These are phyloP conservation scores for Eurois occulta DNA, from an alignment of 2,888 invertebrate species.

Conservation along the genomic window DNA sequence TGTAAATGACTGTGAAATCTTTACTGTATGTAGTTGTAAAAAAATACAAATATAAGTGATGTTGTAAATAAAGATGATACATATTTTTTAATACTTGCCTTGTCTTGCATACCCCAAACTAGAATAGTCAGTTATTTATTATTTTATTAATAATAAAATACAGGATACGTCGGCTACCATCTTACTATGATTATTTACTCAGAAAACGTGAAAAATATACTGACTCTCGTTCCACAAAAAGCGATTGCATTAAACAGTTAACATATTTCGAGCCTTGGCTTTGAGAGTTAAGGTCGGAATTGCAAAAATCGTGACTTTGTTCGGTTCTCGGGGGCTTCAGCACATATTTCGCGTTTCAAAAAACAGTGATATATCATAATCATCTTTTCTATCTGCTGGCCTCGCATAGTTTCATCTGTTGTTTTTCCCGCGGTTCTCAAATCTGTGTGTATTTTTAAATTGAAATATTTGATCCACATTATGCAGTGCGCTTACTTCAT, in stretches of 20 bases:
- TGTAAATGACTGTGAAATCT: slow-evolving; percentile 56
- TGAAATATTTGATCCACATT: slow-evolving; percentile 18
- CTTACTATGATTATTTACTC: slow-evolving; percentile 27
- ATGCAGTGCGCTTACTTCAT: neutral
- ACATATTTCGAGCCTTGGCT: slow-evolving; percentile 22
- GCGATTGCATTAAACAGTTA: neutral
- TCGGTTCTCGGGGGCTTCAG: slow-evolving; percentile 15
- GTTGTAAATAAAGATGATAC: slow-evolving; percentile 68
- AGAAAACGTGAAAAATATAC: slow-evolving; percentile 21
- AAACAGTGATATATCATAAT: slow-evolving; percentile 62
- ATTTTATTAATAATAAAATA: slow-evolving; percentile 4
- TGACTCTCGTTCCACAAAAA: slow-evolving; percentile 10
- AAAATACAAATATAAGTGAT: slow-evolving; percentile 52
- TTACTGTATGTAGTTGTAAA: slow-evolving; percentile 47
- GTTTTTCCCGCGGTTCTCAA: slow-evolving; percentile 35
- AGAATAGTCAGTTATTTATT: neutral
- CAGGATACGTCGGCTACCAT: neutral
- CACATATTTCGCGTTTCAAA: slow-evolving; percentile 57
- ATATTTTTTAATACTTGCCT: slow-evolving; percentile 63
- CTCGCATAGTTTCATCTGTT: slow-evolving; percentile 35
- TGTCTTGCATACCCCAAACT: slow-evolving; percentile 42
- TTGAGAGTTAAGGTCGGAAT: slow-evolving; percentile 44
- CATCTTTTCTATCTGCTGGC: slow-evolving; percentile 54
- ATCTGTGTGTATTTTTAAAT: slow-evolving; percentile 42
- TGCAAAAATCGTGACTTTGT: neutral